A percentile compares a stretch with the other conserved stretches of the same genome.
phyloP scores from a whole-genome alignment of 2,888 invertebrate species.

The Nephrotoma flavescens region DNA sequence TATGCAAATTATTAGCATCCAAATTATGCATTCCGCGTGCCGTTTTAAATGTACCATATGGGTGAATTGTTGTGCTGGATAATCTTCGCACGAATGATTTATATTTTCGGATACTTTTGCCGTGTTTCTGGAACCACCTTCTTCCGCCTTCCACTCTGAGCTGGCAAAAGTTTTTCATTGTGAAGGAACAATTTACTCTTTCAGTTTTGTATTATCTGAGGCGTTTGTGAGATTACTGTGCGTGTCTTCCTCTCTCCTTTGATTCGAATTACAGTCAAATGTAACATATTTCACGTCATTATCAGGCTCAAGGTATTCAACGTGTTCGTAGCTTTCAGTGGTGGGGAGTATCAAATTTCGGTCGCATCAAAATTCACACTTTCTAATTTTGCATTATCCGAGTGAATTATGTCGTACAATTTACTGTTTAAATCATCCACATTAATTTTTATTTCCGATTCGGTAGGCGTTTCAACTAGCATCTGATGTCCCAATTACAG shows the following conservation, averaged over 20 bases:
- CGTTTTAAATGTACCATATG: slow-evolving; percentile 10
- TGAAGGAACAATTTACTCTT: not conserved
- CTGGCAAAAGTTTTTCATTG: not conserved
- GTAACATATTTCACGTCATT: not conserved
- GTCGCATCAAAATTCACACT: no score
- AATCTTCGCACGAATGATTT: slow-evolving; percentile 11
- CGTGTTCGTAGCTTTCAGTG: not conserved
- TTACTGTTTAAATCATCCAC: not conserved
- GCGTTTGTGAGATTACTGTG: not conserved
- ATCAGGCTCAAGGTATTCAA: slow-evolving; percentile 5
- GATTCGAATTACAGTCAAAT: not conserved
- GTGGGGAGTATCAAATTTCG: not conserved
- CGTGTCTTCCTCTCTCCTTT: not conserved
- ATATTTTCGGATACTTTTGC: not conserved
- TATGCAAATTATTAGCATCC: not conserved
- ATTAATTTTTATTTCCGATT: not conserved
- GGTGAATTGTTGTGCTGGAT: slow-evolving; percentile 11
- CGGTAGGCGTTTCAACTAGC: not conserved
- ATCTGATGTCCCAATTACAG: not conserved
- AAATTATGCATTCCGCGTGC: slow-evolving; percentile 8
- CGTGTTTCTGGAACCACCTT: not conserved
- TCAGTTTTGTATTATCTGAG: not conserved
- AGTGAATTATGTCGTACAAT: not conserved
- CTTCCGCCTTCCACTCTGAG: not conserved
- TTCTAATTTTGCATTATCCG: no score